phyloP scores from a whole-genome alignment of 1,140 invertebrate species.

The Achatina immaculata region DNA sequence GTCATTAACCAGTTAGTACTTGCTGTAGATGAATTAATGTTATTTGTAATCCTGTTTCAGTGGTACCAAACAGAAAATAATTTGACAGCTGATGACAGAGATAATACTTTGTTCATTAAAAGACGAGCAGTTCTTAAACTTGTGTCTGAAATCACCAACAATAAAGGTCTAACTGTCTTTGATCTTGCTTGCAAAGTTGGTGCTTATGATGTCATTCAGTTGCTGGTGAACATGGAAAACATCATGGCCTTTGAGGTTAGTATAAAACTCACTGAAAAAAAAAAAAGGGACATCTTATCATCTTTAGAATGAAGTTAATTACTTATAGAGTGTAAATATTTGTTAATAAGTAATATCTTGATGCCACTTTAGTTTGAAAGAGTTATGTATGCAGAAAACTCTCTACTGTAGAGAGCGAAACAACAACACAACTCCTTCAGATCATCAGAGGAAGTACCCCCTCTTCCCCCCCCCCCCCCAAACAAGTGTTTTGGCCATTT shows the following conservation, averaged over 20 bases:
- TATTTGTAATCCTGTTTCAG: constrained; percentile 25
- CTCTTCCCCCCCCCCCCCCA: no score
- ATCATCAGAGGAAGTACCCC: no score
- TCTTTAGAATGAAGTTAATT: not conserved
- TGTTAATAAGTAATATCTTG: no score
- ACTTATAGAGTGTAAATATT: not conserved
- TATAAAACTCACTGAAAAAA: not conserved
- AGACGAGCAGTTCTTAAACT: constrained; percentile 48
- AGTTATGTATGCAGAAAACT: no score
- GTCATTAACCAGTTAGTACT: no score
- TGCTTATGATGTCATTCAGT: not conserved
- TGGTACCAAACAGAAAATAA: constrained; percentile 4
- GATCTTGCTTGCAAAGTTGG: constrained; percentile 51
- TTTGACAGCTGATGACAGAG: not conserved
- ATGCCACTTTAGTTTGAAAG: no score
- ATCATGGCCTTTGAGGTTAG: constrained; percentile 29
- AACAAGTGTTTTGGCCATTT: no score
- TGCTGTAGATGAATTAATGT: no score
- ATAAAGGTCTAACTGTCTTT: constrained; percentile 51
- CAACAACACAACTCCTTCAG: no score
- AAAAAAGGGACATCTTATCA: not conserved
- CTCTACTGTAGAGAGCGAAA: no score
- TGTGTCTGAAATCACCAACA: constrained; percentile 50
- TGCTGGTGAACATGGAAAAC: constrained; percentile 22
- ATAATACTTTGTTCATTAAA: constrained; percentile 9